Base-by-base conservation (phyloP, 2,888 invertebrate species). In the Hyposoter dolosus region DNA sequence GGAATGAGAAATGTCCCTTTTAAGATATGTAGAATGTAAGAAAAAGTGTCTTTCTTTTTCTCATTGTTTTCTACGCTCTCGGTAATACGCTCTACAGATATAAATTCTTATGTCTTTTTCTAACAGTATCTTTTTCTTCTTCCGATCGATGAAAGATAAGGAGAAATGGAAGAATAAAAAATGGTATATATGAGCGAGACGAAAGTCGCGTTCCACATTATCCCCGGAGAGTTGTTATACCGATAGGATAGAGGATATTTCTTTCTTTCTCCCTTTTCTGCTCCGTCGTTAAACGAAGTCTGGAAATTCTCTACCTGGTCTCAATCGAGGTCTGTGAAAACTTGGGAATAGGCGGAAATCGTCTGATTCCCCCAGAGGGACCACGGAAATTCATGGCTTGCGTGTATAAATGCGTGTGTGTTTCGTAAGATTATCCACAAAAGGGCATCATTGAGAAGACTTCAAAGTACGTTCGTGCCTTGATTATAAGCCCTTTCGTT, bases 351-450 rank as follows among this genome's bases (percentile, higher is more conserved):
- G 87, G 71, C 86, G 87, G 86, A 86, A 88, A 87, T 89, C 88
- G 87, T 84, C 86, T 88, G 88, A 87, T 89, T 89, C 89, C 84
- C 82, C 88, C 78, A 80, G 87, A 86, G 86, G 86, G 84, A 80
- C 84, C 43, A 69, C 72, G 47, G 65, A 75, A 84, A 82, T 82
- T 75, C 72, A 71, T 72, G 60, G 66, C 53, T 71, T 40, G 19
- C 45, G 40, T 53, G 66, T 81, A 35, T 80, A 69, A 69, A 32
- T 40, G 19, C 56, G 32, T 69, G 32, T 32, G 35, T 56, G 32
- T 79, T 60, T 32, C 32, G 3, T 9, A 32, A 15, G 23, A 32
- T 60, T 45, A 35, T 28, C 32, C 3, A 47, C 60, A 47, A 60
- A 79, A 79, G 60, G 79, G 32, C 79, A 60, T 69, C 60, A 60